A percentile compares a stretch with the other conserved stretches of the same genome.
Evolutionary conservation across 1,140 invertebrate species (phyloP).

Genomic region (Pachyrhynchus sulphureomaculatus): DNA sequence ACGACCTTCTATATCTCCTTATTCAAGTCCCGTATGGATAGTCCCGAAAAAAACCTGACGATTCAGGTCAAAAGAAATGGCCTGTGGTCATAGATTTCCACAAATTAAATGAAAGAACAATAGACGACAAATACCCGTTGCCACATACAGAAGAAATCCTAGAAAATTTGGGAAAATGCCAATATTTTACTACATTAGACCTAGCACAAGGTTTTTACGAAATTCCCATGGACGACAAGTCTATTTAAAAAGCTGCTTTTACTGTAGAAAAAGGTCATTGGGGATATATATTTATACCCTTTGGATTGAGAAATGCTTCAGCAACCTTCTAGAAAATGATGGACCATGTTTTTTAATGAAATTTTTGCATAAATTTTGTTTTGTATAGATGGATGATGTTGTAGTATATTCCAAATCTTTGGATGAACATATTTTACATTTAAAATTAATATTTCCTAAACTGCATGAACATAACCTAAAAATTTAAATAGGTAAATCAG

Average conservation of each 20-base stretch:
- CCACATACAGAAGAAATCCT: slow-evolving; percentile 41
- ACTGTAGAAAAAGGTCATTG: slow-evolving; percentile 26
- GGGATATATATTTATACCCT: slow-evolving; percentile 30
- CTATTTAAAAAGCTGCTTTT: slow-evolving; percentile 24
- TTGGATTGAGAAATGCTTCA: slow-evolving; percentile 49
- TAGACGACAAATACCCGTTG: slow-evolving; percentile 32
- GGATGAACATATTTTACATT: slow-evolving; percentile 31
- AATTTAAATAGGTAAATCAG: slow-evolving; percentile 35
- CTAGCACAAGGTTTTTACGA: slow-evolving; percentile 34
- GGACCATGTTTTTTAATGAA: slow-evolving; percentile 32
- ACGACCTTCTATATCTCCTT: slow-evolving; percentile 23
- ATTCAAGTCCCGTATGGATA: slow-evolving; percentile 19
- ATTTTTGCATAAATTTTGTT: slow-evolving; percentile 38
- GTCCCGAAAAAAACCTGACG: slow-evolving; percentile 21
- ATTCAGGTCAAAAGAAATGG: slow-evolving; percentile 19
- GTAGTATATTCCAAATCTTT: slow-evolving; percentile 30
- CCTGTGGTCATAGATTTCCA: too few species aligned
- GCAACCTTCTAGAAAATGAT: slow-evolving; percentile 48
- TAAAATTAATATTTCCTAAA: slow-evolving; percentile 34
- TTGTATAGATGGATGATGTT: slow-evolving; percentile 48
- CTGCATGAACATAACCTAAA: neutral
- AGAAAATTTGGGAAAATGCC: slow-evolving; percentile 46
- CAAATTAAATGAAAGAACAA: slow-evolving; percentile 32
- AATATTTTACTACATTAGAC: slow-evolving; percentile 42
- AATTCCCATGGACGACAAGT: slow-evolving; percentile 18